These are phyloP conservation scores for Drosophila ironensis DNA, from an alignment of 1,140 invertebrate species.

Conservation along the genomic window DNA sequence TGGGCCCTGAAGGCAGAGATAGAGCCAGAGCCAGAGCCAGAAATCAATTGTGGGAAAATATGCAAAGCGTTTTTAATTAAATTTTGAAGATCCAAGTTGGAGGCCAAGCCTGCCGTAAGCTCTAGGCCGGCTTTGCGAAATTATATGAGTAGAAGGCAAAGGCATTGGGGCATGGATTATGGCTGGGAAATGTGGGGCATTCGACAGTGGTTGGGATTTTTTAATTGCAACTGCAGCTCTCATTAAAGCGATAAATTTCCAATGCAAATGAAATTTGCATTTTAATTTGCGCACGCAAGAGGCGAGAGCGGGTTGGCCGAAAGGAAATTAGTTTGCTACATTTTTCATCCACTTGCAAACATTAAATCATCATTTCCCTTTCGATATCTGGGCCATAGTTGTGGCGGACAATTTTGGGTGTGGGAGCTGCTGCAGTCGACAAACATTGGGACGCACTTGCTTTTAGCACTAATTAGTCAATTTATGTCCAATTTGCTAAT, in stretches of 20 bases:
- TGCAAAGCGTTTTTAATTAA: slow-evolving; percentile 69
- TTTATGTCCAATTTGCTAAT: slow-evolving; percentile 70
- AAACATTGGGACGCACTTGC: slow-evolving; percentile 43
- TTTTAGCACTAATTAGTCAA: slow-evolving; percentile 75
- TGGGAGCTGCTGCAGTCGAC: neutral
- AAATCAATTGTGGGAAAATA: slow-evolving; percentile 68
- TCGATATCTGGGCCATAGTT: neutral
- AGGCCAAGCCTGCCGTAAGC: slow-evolving; percentile 20
- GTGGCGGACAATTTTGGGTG: neutral
- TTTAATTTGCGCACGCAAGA: slow-evolving; percentile 28
- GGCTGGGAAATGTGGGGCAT: slow-evolving; percentile 22
- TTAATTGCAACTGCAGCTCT: slow-evolving; percentile 57
- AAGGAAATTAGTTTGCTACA: slow-evolving; percentile 62
- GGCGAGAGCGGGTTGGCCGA: neutral
- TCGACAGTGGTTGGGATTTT: slow-evolving; percentile 31
- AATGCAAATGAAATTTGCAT: slow-evolving; percentile 48
- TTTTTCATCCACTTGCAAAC: slow-evolving; percentile 24
- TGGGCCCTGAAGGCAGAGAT: no score
- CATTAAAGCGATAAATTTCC: slow-evolving; percentile 60
- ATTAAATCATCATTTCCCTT: slow-evolving; percentile 14
- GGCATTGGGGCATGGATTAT: slow-evolving; percentile 62
- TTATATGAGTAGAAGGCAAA: slow-evolving; percentile 32
- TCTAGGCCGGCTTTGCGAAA: slow-evolving; percentile 13
- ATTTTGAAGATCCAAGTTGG: slow-evolving; percentile 60
- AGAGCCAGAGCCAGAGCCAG: neutral